phyloP scores from a whole-genome alignment of 2,888 invertebrate genomes.

The Panzeria rudis region DNA sequence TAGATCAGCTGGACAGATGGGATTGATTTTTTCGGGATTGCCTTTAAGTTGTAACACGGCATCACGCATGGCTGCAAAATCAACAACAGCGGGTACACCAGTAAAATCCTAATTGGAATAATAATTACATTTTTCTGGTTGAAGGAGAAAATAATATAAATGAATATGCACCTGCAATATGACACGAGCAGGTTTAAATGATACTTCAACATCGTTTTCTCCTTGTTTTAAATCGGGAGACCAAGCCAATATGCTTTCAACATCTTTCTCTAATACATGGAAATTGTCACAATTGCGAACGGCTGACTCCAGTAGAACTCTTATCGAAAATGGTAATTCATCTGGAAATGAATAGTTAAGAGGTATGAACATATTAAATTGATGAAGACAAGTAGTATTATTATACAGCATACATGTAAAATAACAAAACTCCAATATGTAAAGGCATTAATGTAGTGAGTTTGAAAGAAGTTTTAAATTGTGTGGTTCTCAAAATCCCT shows the following conservation, averaged over 20 bases:
- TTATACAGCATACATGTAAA: neutral
- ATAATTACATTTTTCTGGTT: neutral
- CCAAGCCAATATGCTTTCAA: conserved; percentile 95
- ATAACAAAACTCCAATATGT: no score
- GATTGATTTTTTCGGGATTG: conserved; percentile 96
- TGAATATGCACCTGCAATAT: conserved; percentile 93
- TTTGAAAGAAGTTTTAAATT: no score
- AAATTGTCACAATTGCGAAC: conserved; percentile 98
- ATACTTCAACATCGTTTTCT: conserved; percentile 91
- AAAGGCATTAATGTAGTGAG: no score
- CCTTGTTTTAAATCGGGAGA: conserved; percentile 84
- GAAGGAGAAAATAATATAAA: neutral
- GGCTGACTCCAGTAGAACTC: conserved; percentile 97
- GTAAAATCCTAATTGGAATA: conserved; percentile 90
- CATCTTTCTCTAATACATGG: conserved; percentile 93
- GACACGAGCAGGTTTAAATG: conserved; percentile 98
- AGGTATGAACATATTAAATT: neutral
- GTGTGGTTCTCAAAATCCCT: no score
- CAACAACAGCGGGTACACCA: conserved; percentile 99
- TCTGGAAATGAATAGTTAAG: conserved; percentile 84
- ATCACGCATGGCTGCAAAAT: conserved; percentile 99
- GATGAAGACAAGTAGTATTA: no score
- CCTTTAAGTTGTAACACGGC: conserved; percentile 94
- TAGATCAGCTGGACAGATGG: conserved; percentile 97
- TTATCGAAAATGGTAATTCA: conserved; percentile 94